Percentiles rank a stretch among this genome's conserved stretches.
phyloP scores from a whole-genome alignment of 2,113 vertebrate species.

The Strix aluco region DNA sequence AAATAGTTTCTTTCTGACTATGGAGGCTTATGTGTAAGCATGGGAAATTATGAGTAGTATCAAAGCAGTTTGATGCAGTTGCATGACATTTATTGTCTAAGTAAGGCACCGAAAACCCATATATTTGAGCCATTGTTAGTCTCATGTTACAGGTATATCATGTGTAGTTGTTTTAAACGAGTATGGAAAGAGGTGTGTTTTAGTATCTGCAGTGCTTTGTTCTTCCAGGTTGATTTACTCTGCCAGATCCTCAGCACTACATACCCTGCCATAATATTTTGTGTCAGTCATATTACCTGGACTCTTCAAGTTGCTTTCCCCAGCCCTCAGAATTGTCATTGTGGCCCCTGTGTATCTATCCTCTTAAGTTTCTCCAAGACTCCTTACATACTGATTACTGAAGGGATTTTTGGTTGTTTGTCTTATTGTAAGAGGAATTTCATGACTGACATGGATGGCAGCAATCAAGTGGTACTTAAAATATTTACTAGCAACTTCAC shows the following conservation, averaged over 20 bases:
- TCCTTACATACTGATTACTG: not conserved
- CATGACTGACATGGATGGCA: not conserved
- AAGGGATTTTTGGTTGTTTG: not conserved
- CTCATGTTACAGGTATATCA: not conserved
- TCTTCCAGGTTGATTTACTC: not conserved
- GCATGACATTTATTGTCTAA: not conserved
- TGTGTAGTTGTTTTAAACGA: fast-evolving
- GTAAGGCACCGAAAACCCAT: not conserved
- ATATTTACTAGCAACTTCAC: not conserved
- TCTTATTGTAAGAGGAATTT: not conserved
- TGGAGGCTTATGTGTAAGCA: not conserved
- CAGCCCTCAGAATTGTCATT: not conserved
- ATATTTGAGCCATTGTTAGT: fast-evolving
- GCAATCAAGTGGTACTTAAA: not conserved
- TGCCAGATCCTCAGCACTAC: not conserved
- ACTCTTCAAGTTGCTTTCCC: not conserved
- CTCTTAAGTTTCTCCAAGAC: not conserved
- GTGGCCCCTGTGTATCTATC: not conserved
- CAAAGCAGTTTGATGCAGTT: not conserved
- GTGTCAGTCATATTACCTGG: not conserved
- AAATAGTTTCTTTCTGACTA: not conserved
- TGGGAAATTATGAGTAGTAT: not conserved
- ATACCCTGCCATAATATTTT: not conserved
- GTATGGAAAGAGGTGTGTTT: not conserved
- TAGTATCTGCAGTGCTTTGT: not conserved